Base-by-base conservation (phyloP, 2,888 invertebrate species). In the Mylabris sibirica region DNA sequence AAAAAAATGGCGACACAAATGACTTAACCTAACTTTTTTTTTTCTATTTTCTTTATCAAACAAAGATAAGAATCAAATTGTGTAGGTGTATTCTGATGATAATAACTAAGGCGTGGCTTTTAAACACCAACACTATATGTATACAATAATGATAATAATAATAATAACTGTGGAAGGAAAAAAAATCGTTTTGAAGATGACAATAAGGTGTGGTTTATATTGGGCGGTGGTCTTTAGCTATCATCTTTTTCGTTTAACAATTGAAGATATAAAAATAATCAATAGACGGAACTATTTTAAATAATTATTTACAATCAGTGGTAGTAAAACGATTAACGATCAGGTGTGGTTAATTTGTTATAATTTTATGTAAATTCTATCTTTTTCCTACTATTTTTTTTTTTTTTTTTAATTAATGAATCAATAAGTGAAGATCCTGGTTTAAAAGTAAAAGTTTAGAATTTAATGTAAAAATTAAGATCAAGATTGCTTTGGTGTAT, bases 341-440 rank as follows among this genome's bases (percentile, higher is more conserved):
- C 20, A 49, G 49, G 49, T 49, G 49, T 20, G 49, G 49, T 22
- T 53, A 22, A 22, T 53, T 22, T 53, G 53, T 53, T 49, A 49
- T 49, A 49, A 49, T 20, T 49, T n/a, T 49, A 53, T 53, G 53
- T 24, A 22, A 53, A 53, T 22, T 30, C 30, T 30, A 4, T 30
- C 30, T 30, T 8, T 4, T 8, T 30, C 30, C 8, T 30, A 6
- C 30, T n/a, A 30, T 8, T 30, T 8, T 3, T 8, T 30, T 6
- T 30, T 8, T 8, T 30, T 30, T 4, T 30, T 30, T 30, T 30
- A 30, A 30, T 30, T 12, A 53, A 53, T 3, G 22, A 53, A 12
- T 11, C n/a, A 24, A 53, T 3, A 53, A 53, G 20, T 49, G 22
- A 53, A 53, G 53, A 53, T 53, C 53, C 53, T 53, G 53, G 53